phyloP scores from a whole-genome alignment of 2,113 vertebrate species.

The Phrynosoma platyrhinos region DNA sequence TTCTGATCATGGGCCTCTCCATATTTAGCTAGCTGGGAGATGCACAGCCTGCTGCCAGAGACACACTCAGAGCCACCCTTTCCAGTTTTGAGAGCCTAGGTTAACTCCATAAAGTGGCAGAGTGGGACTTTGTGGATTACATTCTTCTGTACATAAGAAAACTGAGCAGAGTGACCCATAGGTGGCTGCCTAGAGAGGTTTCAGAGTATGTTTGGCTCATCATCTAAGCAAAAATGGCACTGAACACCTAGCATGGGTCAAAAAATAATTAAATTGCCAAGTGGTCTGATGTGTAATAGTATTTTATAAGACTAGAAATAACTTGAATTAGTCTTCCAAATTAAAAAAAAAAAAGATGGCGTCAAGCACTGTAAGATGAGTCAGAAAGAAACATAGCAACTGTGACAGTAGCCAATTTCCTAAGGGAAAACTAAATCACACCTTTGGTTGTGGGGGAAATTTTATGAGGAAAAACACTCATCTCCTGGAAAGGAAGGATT shows the following conservation, averaged over 20 bases:
- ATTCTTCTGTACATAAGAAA: background rate
- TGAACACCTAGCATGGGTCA: background rate
- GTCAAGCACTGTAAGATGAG: background rate
- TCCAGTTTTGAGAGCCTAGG: too few relatives aligned
- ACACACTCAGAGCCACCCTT: too few relatives aligned
- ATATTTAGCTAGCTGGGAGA: too few relatives aligned
- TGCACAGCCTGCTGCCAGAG: too few relatives aligned
- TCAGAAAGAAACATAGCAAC: conserved; percentile 1
- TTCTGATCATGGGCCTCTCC: too few relatives aligned
- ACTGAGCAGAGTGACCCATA: background rate
- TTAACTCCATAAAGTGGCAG: background rate
- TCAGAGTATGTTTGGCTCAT: background rate
- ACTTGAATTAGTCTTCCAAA: background rate
- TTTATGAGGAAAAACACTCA: conserved; percentile 19
- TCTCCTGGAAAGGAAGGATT: conserved; percentile 35
- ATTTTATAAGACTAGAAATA: background rate
- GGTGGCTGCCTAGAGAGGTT: background rate
- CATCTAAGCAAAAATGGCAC: background rate
- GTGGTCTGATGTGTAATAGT: background rate
- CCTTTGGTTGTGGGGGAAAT: conserved; percentile 13
- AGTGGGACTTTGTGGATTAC: background rate
- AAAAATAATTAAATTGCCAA: background rate
- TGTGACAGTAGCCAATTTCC: background rate
- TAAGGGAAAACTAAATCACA: conserved; percentile 29
- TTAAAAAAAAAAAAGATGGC: background rate